Percentiles rank a stretch among this genome's conserved stretches.
phyloP scores from a whole-genome alignment of 2,113 vertebrate genomes.

The Rhizomys pruinosus region DNA sequence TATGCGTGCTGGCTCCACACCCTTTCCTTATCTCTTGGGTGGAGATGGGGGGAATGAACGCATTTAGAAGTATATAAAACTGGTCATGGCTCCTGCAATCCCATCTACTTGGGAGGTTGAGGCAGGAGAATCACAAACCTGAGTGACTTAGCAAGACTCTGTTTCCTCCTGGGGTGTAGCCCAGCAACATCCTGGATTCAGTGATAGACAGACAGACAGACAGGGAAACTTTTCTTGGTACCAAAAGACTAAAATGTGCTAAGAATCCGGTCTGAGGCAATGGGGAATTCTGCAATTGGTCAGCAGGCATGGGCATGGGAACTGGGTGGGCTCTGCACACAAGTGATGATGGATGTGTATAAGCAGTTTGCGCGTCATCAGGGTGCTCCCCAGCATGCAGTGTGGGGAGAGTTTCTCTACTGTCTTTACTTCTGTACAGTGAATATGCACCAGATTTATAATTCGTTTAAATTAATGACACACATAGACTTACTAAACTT shows the following conservation, averaged over 20 bases:
- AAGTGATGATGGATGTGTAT: no score
- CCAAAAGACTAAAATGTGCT: not conserved
- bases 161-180: not conserved
- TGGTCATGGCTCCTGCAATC: not conserved
- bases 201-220: no score
- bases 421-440: not conserved
- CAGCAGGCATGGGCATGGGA: not conserved
- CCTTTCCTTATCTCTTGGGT: slow-evolving; percentile 3
- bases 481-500: slow-evolving; percentile 2
- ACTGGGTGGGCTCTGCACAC: not conserved
- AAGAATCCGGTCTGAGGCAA: not conserved
- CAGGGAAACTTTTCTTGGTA: not conserved
- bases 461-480: slow-evolving; percentile 8
- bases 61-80: not conserved
- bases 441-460: not conserved
- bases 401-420: not conserved
- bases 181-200: not conserved
- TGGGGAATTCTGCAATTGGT: not conserved
- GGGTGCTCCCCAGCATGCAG: not conserved
- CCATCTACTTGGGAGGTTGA: not conserved
- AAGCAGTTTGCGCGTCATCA: not conserved
- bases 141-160: not conserved
- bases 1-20: not conserved
- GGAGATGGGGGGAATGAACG: not conserved
- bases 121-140: not conserved